These are phyloP conservation scores for Etheostoma nigrum DNA, from an alignment of 2,797 vertebrate genomes.

Conservation along the genomic window DNA sequence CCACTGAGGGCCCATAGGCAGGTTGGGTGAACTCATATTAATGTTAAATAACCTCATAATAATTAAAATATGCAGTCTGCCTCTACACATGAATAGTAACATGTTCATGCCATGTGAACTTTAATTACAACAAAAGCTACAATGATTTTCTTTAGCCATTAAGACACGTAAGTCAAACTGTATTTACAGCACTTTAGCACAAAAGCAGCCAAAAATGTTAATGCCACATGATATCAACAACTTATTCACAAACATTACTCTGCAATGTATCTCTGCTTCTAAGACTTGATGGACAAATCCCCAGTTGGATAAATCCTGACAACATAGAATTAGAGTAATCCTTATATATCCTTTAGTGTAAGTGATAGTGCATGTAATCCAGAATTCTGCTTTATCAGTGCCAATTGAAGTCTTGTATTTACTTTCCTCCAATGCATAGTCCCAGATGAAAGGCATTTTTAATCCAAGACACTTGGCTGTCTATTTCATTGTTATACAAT, in stretches of 20 bases:
- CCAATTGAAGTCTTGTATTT: constrained; percentile 56
- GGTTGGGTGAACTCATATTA: too few species aligned
- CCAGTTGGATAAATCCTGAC: constrained; percentile 59
- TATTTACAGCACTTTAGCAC: background rate
- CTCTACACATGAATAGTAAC: too few species aligned
- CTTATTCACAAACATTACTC: constrained; percentile 43
- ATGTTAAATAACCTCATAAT: too few species aligned
- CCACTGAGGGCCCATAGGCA: too few species aligned
- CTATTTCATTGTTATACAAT: constrained; percentile 30
- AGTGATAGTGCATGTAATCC: constrained; percentile 71
- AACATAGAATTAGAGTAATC: constrained; percentile 73
- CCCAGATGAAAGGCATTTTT: constrained; percentile 47
- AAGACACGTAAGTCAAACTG: too few species aligned
- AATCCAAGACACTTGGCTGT: constrained; percentile 46
- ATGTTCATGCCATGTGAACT: too few species aligned
- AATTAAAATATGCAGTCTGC: too few species aligned
- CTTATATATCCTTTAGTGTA: constrained; percentile 64
- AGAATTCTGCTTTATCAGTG: constrained; percentile 58
- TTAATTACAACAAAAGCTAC: too few species aligned
- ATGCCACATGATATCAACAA: constrained; percentile 27
- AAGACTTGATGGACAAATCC: constrained; percentile 70
- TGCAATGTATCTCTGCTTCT: constrained; percentile 46
- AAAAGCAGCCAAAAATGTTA: constrained; percentile 19
- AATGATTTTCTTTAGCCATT: too few species aligned
- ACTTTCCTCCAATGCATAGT: constrained; percentile 55